Evolutionary conservation across 2,888 invertebrate genomes (phyloP).

Genomic region (Omphaloscelis lunosa): DNA sequence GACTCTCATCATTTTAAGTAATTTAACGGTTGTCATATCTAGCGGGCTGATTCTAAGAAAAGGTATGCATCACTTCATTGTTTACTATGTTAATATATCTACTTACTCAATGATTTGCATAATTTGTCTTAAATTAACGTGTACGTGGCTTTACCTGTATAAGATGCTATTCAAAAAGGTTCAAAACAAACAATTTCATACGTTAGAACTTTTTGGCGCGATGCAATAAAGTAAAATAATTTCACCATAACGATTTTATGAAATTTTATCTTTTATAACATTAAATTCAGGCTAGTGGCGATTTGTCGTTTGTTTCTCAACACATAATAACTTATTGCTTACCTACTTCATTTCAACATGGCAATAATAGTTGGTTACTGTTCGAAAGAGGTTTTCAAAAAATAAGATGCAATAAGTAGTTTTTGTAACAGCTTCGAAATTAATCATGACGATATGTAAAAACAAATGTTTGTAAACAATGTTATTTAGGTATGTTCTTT

Average conservation of each 20-base stretch:
- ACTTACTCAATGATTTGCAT: conserved; percentile 37
- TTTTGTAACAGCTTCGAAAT: conserved; percentile 8
- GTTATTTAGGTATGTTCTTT: neutral
- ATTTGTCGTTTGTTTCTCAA: conserved; percentile 25
- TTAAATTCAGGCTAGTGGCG: neutral
- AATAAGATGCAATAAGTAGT: neutral
- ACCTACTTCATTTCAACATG: conserved; percentile 6
- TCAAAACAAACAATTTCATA: conserved; percentile 3
- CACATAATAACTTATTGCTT: conserved; percentile 13
- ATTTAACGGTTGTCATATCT: conserved; percentile 92
- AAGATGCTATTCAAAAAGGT: neutral
- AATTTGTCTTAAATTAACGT: conserved; percentile 18
- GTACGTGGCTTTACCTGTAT: neutral
- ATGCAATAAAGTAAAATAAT: conserved; percentile 17
- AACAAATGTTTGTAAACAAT: conserved; percentile 32
- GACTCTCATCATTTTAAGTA: conserved; percentile 90
- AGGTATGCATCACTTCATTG: conserved; percentile 80
- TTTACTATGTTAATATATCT: conserved; percentile 15
- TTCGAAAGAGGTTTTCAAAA: neutral
- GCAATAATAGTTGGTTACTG: neutral
- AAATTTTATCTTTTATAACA: conserved; percentile 20
- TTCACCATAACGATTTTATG: neutral
- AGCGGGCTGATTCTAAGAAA: conserved; percentile 92
- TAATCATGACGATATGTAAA: conserved; percentile 13
- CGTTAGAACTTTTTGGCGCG: neutral